Evolutionary conservation across 2,113 vertebrate genomes (phyloP), one percentile per base, ranked within the genome.

Genomic region (Equus quagga): DNA sequence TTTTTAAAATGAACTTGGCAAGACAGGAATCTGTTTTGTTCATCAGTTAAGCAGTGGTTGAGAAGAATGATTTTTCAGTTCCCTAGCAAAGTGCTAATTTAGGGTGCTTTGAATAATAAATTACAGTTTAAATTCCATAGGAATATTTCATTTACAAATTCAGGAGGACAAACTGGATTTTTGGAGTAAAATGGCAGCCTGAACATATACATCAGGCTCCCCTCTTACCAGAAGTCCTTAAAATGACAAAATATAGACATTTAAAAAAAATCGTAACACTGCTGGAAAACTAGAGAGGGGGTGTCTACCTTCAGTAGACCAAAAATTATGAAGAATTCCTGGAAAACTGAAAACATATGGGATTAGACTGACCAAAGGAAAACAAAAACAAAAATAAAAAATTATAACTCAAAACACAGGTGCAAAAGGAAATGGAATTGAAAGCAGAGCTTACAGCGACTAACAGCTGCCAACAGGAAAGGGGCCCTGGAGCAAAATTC

Each of bases 1-100:
- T 60, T 94, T 95, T 88, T 84, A 3, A 3, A 73, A 44, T 65
- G 80, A 84, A 64, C 73, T 70, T 31, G 33, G 70, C 44, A 56
- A 89, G n/a, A 24, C n/a, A 70, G 51, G 90, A 87, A n/a, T n/a
- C 46, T 84, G 21, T 83, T 96, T 64, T 84, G 69, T 82, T 93
- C 64, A 31, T 28, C 5, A 44, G 21, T 28, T 28, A 86, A 54
- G 31, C 49, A 76, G 49, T 26, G 23, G 0, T 15, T 33, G 72
- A 78, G 64, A 89, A 94, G 5, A 58, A 54, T 73, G 56, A 44
- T 44, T 89, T 90, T 89, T 51, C 44, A 83, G 41, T 81, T 80
- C 28, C 4, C 23, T 76, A 78, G 46, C 9, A 24, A 76, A 65
- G 72, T 62, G 36, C 54, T 69, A 58, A 67, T 65, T 93, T 75